phyloP scores from a whole-genome alignment of 2,888 invertebrate species.

The Caenorhabditis wallacei region DNA sequence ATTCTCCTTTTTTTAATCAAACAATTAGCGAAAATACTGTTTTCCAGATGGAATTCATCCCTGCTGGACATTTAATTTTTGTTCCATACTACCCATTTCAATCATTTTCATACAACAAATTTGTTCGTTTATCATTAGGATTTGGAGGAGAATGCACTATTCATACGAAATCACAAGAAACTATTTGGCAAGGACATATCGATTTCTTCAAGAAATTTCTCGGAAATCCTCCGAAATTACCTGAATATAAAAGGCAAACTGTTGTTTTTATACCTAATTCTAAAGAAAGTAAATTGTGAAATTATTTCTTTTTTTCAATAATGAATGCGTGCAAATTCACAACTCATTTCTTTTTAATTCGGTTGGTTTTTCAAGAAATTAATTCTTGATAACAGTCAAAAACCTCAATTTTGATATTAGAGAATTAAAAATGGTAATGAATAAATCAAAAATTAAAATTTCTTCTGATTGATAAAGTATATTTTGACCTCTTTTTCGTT shows the following conservation, averaged over 20 bases:
- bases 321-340: too few species aligned
- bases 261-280: not conserved
- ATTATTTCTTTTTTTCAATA: too few species aligned
- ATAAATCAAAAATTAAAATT: too few species aligned
- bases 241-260: not conserved
- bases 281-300: not conserved
- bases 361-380: too few species aligned
- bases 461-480: too few species aligned
- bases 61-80: not conserved
- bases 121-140: not conserved
- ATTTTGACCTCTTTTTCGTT: too few species aligned
- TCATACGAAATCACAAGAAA: not conserved
- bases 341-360: too few species aligned
- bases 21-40: not conserved
- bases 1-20: not conserved
- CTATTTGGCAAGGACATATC: not conserved
- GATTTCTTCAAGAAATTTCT: not conserved
- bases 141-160: not conserved
- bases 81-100: not conserved
- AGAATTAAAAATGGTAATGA: too few species aligned
- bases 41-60: conserved; percentile 7
- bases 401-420: too few species aligned
- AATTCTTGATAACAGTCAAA: too few species aligned
- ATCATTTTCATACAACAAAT: not conserved
- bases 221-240: not conserved